These are phyloP conservation scores for Stictocephala bisonia DNA, from an alignment of 2,888 invertebrate species.

Conservation along the genomic window DNA sequence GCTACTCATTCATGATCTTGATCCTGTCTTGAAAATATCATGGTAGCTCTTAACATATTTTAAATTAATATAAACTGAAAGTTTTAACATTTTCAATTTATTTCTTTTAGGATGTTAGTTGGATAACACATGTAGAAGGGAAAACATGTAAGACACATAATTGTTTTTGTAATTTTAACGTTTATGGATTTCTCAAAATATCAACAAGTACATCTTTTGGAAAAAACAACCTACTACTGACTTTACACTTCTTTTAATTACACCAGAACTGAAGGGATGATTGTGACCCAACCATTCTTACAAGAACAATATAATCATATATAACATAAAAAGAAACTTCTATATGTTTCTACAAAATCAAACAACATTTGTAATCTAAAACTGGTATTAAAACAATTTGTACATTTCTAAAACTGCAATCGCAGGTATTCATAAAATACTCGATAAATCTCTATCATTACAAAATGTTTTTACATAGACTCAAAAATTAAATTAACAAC, in stretches of 20 bases:
- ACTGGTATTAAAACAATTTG: conserved; percentile 30
- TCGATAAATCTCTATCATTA: conserved; percentile 44
- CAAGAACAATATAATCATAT: too few relatives aligned
- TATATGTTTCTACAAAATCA: conserved; percentile 24
- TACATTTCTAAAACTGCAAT: conserved; percentile 41
- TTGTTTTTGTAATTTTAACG: conserved; percentile 41
- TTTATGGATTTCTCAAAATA: conserved; percentile 40
- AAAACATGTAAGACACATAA: conserved; percentile 12
- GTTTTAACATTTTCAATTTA: too few relatives aligned
- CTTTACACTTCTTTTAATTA: conserved; percentile 34
- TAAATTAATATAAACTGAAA: too few relatives aligned
- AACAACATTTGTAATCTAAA: conserved; percentile 34
- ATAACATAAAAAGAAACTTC: too few relatives aligned
- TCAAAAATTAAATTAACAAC: conserved; percentile 45
- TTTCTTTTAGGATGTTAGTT: too few relatives aligned
- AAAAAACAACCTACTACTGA: conserved; percentile 37
- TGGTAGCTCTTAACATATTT: too few relatives aligned
- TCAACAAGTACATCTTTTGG: conserved; percentile 40
- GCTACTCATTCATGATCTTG: too few relatives aligned
- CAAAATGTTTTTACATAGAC: conserved; percentile 45
- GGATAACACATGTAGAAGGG: too few relatives aligned
- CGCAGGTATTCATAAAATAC: conserved; percentile 28
- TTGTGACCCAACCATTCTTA: too few relatives aligned
- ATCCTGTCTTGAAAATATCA: too few relatives aligned
- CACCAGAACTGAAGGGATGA: conserved; percentile 35